These are phyloP conservation scores for Microplitis mediator DNA, from an alignment of 1,140 invertebrate species.

Conservation along the genomic window DNA sequence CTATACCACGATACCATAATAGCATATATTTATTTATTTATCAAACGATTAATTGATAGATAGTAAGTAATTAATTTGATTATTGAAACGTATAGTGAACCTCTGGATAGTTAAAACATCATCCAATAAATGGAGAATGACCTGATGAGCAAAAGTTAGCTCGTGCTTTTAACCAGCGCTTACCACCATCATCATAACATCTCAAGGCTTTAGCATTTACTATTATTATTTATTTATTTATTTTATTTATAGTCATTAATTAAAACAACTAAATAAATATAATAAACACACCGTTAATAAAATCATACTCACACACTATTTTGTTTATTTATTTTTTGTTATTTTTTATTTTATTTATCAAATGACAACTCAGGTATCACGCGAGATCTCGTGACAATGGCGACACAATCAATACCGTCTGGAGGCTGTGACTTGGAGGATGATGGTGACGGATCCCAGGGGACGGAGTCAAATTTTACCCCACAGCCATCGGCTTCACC, in stretches of 20 bases:
- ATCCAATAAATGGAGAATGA: conserved; percentile 34
- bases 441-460: conserved; percentile 56
- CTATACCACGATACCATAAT: neutral
- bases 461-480: conserved; percentile 53
- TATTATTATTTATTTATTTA: neutral
- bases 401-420: conserved; percentile 52
- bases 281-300: neutral
- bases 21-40: neutral
- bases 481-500: conserved; percentile 56
- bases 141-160: conserved; percentile 4
- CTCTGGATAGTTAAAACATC: neutral
- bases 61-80: conserved; percentile 6
- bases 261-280: neutral
- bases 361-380: conserved; percentile 61
- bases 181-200: conserved; percentile 24
- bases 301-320: conserved; percentile 15
- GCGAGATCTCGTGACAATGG: conserved; percentile 61
- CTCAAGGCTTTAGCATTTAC: conserved; percentile 11
- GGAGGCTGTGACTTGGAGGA: conserved; percentile 58
- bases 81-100: neutral
- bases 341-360: conserved; percentile 38
- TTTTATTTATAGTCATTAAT: neutral
- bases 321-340: conserved; percentile 30
- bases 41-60: neutral
- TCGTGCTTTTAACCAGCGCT: conserved; percentile 26